Base-by-base conservation (phyloP, 2,113 vertebrate genomes). In the Tringa solitaria region DNA sequence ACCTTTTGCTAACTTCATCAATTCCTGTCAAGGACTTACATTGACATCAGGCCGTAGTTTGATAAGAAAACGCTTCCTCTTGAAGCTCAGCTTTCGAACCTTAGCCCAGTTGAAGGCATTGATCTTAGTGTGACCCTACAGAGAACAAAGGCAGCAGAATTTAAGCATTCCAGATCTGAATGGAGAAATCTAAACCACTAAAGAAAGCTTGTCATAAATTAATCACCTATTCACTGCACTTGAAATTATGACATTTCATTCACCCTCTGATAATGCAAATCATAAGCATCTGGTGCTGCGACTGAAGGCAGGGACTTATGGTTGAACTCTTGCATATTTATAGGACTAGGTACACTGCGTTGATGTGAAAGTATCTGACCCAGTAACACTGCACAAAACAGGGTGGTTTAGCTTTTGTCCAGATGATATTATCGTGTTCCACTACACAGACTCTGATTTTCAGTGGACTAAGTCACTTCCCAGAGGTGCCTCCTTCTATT, bases 91-190 rank as follows among this genome's bases (percentile, higher is more conserved):
- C 97, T 99, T 99, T 70, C 99, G 99, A 86, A 99, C 98, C 97
- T 99, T 99, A 70, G 99, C 99, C 99, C 99, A 99, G 97, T 99
- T 99, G 97, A 99, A 99, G 95, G 98, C 98, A 89, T 99, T 99
- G 96, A 99, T 99, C 98, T 98, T 99, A 11, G 99, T 99, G 95
- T 99, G 98, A 95, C 99, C 99, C 99, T 99, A 83, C 22, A 83
- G 64, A 84, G 32, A 93, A 87, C 24, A 95, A 95, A 89, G 22
- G 7, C 90, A 93, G 63, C 53, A 81, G 87, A 93, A 7, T 67
- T 95, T 41, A 79, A 78, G 73, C 32, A 70, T 72, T 93, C 22
- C 46, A 88, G 59, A 68, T 33, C 28, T 2, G 1, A 89, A 91
- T 32, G 61, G 39, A 76, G 82, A 94, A 91, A 83, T 72, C 67